These are phyloP conservation scores for Selenia dentaria DNA, from an alignment of 2,888 invertebrate genomes.

Conservation along the genomic window DNA sequence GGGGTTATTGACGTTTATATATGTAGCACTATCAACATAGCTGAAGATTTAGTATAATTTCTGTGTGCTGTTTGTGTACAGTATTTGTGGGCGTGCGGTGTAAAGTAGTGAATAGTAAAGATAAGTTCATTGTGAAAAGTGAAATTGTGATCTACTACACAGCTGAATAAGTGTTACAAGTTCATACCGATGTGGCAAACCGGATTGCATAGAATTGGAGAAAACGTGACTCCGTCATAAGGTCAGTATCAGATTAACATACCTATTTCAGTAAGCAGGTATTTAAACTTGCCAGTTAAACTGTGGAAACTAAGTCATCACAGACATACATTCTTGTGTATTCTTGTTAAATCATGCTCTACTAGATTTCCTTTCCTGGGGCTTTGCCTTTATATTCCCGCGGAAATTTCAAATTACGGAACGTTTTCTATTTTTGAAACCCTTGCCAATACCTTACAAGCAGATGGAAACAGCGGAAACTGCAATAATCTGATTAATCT, in stretches of 20 bases:
- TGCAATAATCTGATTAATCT: no score
- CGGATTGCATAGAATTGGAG: conserved; percentile 72
- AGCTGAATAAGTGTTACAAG: conserved; percentile 64
- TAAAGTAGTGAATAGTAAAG: conserved; percentile 40
- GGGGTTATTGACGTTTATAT: conserved; percentile 75
- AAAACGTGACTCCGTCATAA: conserved; percentile 77
- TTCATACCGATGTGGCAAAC: conserved; percentile 80
- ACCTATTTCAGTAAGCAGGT: no score
- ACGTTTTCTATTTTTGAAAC: no score
- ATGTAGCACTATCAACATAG: conserved; percentile 54
- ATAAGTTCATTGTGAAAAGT: conserved; percentile 46
- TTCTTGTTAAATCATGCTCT: no score
- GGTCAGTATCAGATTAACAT: conserved; percentile 60
- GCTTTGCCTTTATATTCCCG: no score
- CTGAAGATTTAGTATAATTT: conserved; percentile 63
- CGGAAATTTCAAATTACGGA: no score
- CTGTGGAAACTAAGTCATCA: no score
- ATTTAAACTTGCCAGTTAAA: no score
- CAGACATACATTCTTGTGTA: no score
- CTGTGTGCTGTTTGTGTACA: conserved; percentile 68
- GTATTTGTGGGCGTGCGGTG: conserved; percentile 51
- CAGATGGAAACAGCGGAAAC: no score
- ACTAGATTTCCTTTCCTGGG: no score
- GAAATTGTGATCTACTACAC: conserved; percentile 53
- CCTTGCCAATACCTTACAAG: no score